Conservation (phyloP, 1,140 invertebrate species). For the Telenomus remus region DNA sequence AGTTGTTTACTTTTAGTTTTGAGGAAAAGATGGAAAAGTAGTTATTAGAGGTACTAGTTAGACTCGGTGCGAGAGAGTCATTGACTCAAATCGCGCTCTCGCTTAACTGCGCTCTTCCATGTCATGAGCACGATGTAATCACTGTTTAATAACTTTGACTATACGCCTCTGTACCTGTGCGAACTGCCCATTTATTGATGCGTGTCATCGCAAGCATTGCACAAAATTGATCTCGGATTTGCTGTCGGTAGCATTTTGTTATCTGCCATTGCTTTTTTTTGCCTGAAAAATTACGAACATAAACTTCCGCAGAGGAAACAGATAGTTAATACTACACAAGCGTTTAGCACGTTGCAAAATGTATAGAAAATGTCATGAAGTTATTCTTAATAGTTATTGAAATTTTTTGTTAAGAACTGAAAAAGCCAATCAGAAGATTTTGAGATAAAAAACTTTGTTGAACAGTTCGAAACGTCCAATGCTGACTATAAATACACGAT, state of each 20-base stretch:
- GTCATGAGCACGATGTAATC: conserved; percentile 56
- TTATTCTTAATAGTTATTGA: too few relatives aligned
- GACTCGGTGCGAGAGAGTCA: conserved; percentile 62
- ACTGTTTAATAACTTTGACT: conserved; percentile 60
- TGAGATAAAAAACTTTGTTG: too few relatives aligned
- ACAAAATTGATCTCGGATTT: conserved; percentile 43
- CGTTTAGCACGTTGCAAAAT: too few relatives aligned
- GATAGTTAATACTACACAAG: too few relatives aligned
- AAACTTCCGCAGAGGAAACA: too few relatives aligned
- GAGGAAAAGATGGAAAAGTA: conserved; percentile 56
- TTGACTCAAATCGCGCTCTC: conserved; percentile 66
- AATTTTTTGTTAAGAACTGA: too few relatives aligned
- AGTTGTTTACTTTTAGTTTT: conserved; percentile 15
- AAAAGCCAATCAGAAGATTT: too few relatives aligned
- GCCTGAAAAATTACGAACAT: too few relatives aligned
- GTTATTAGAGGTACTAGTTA: conserved; percentile 62
- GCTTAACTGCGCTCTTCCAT: conserved; percentile 34
- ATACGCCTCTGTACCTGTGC: conserved; percentile 37
- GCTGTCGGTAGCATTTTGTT: conserved; percentile 14
- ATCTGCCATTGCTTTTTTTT: background rate
- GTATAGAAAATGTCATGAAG: too few relatives aligned
- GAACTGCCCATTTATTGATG: conserved; percentile 33
- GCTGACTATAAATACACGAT: too few relatives aligned
- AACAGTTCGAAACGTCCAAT: too few relatives aligned
- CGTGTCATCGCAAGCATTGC: conserved; percentile 23